phyloP scores from a whole-genome alignment of 2,888 invertebrate genomes.

The Plemyria rubiginata region DNA sequence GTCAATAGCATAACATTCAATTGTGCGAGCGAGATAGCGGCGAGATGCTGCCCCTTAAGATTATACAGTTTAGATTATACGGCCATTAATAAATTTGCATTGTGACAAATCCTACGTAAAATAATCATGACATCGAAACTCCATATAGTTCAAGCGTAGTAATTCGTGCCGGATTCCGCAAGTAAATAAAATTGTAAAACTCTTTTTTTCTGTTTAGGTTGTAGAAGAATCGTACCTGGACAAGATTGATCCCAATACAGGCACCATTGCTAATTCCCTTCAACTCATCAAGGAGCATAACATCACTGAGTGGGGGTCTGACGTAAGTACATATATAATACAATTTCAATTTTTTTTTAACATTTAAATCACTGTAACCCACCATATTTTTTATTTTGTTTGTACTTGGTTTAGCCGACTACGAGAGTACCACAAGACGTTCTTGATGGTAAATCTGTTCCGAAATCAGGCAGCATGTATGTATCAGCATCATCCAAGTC shows the following conservation, averaged over 20 bases:
- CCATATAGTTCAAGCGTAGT: too few species aligned
- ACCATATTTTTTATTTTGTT: not conserved
- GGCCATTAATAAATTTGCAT: too few species aligned
- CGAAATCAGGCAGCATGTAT: conserved; percentile 86
- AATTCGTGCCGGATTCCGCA: not conserved
- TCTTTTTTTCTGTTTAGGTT: conserved; percentile 73
- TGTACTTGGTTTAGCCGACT: conserved; percentile 62
- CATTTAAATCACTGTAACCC: too few species aligned
- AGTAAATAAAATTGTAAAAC: not conserved
- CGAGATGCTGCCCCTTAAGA: too few species aligned
- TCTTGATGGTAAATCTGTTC: conserved; percentile 82
- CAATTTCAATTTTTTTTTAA: too few species aligned
- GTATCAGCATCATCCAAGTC: conserved; percentile 65
- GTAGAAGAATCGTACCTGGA: conserved; percentile 91
- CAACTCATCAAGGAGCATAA: conserved; percentile 88
- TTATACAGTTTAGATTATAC: too few species aligned
- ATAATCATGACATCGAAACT: too few species aligned
- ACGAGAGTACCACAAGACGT: conserved; percentile 81
- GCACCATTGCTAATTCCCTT: conserved; percentile 85
- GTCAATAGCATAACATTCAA: too few species aligned
- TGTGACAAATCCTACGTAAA: too few species aligned
- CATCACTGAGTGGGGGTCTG: conserved; percentile 93
- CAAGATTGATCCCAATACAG: conserved; percentile 83
- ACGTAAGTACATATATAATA: conserved; percentile 81
- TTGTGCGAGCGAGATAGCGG: too few species aligned